Evolutionary conservation across 2,888 invertebrate species (phyloP).

Genomic region (Meiosimyza decipiens): DNA sequence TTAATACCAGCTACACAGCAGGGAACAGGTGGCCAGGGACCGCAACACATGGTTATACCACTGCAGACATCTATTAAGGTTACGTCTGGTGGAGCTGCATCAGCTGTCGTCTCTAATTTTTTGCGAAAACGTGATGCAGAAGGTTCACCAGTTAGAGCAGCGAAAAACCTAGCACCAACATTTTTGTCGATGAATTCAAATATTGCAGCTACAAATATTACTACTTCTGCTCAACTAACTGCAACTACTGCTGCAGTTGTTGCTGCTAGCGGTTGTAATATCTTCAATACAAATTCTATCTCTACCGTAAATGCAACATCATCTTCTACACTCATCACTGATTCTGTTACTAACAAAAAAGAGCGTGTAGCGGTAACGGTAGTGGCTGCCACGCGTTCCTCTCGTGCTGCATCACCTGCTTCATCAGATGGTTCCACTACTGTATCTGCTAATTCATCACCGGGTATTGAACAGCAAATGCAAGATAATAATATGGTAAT

Average conservation of each 20-base stretch:
- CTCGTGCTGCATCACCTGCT: conserved; percentile 64
- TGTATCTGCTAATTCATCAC: conserved; percentile 87
- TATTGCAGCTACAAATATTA: conserved; percentile 38
- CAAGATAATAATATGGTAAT: conserved; percentile 61
- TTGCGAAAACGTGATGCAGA: conserved; percentile 88
- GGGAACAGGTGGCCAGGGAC: conserved; percentile 31
- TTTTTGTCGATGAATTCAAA: conserved; percentile 58
- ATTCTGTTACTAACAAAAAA: conserved; percentile 56
- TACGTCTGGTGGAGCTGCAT: conserved; percentile 51
- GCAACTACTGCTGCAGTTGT: conserved; percentile 22
- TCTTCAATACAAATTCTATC: neutral
- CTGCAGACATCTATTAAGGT: conserved; percentile 62
- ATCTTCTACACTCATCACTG: conserved; percentile 49
- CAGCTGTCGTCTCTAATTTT: conserved; percentile 70
- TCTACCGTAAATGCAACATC: neutral
- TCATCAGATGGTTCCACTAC: conserved; percentile 81
- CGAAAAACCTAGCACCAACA: conserved; percentile 71
- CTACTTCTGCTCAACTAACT: conserved; percentile 28
- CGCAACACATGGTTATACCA: conserved; percentile 63
- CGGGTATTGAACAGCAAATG: conserved; percentile 73
- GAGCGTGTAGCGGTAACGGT: conserved; percentile 43
- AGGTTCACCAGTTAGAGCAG: conserved; percentile 73
- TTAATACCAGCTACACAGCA: conserved; percentile 45
- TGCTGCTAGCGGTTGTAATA: neutral
- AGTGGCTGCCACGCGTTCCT: conserved; percentile 44